These are phyloP conservation scores for Apis florea DNA, from an alignment of 1,140 invertebrate genomes.

Conservation along the genomic window DNA sequence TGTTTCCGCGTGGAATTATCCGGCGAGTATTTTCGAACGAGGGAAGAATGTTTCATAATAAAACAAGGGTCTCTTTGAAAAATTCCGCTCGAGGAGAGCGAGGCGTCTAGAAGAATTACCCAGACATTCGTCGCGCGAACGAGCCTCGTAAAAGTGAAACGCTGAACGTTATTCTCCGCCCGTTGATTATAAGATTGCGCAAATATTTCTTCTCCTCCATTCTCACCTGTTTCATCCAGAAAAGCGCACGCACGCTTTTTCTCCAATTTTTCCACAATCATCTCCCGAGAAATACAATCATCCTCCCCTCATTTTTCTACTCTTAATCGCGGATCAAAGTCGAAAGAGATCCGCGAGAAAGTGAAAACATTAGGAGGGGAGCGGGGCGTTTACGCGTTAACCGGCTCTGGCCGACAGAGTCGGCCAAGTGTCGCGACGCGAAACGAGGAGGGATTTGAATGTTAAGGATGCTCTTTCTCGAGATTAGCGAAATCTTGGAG, in stretches of 20 bases:
- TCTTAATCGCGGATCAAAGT: background rate
- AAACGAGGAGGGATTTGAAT: slow-evolving; percentile 19
- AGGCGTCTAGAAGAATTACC: background rate
- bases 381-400: background rate
- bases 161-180: background rate
- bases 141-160: slow-evolving; percentile 3
- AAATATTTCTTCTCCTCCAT: background rate
- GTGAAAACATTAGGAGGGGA: background rate
- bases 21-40: slow-evolving; percentile 27
- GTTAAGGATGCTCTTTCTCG: slow-evolving; percentile 27
- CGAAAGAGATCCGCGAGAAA: background rate
- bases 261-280: too few relatives aligned
- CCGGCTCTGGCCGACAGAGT: background rate
- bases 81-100: background rate
- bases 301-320: too few relatives aligned
- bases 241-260: background rate
- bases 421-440: slow-evolving; percentile 2
- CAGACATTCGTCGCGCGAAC: background rate
- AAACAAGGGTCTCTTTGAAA: slow-evolving; percentile 27
- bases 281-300: too few relatives aligned
- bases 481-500: slow-evolving; percentile 53
- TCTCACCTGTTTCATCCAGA: background rate
- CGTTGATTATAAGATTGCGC: background rate
- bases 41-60: slow-evolving; percentile 33
- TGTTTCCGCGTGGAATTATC: slow-evolving; percentile 30